These are phyloP conservation scores for Meteorus cinctellus DNA, from an alignment of 2,888 invertebrate species.

Conservation along the genomic window DNA sequence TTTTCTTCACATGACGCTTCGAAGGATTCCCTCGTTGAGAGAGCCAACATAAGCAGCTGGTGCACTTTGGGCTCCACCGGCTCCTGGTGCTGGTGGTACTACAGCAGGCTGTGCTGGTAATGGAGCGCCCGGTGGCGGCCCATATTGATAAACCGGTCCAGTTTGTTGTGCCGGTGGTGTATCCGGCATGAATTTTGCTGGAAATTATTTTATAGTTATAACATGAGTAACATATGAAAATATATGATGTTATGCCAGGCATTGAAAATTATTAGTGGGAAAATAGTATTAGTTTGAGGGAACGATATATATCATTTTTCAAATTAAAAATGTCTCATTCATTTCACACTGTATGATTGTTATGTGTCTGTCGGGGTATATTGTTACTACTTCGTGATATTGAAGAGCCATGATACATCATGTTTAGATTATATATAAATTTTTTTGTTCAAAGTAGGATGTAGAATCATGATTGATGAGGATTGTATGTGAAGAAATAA, in stretches of 20 bases:
- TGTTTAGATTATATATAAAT: no score
- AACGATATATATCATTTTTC: background rate
- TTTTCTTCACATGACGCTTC: slow-evolving; percentile 52
- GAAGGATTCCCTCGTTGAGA: slow-evolving; percentile 48
- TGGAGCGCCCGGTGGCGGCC: slow-evolving; percentile 51
- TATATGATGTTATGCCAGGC: slow-evolving; percentile 9
- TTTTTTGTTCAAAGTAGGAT: background rate
- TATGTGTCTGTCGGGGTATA: slow-evolving; percentile 43
- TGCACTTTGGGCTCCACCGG: slow-evolving; percentile 53
- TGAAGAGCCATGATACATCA: background rate
- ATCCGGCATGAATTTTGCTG: slow-evolving; percentile 72
- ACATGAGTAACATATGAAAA: background rate
- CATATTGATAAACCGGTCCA: slow-evolving; percentile 61
- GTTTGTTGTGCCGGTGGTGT: slow-evolving; percentile 59
- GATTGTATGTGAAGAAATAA: background rate
- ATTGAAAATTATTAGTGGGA: background rate
- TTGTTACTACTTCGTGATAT: no score
- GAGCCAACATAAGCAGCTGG: slow-evolving; percentile 57
- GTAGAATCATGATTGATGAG: background rate
- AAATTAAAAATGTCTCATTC: slow-evolving; percentile 2
- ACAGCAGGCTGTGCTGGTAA: slow-evolving; percentile 50
- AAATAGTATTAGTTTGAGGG: background rate
- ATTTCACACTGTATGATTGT: slow-evolving; percentile 27
- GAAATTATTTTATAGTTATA: slow-evolving; percentile 43
- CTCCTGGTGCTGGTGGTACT: slow-evolving; percentile 53